phyloP scores from a whole-genome alignment of 2,888 invertebrate genomes.

The Lepidochrysops patricia region DNA sequence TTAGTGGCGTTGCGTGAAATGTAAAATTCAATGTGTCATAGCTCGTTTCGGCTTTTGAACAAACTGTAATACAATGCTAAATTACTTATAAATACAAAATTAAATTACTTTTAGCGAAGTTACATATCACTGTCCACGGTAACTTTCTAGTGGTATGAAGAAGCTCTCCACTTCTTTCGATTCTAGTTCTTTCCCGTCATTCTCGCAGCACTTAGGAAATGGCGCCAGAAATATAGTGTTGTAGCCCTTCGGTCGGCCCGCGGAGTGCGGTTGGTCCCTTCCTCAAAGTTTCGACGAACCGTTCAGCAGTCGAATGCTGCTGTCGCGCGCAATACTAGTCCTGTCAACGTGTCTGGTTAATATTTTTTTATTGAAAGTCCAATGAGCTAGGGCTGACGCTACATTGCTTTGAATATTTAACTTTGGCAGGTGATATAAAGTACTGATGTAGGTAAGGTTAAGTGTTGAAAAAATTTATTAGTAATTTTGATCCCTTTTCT shows the following conservation, averaged over 20 bases:
- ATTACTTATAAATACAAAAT: background rate
- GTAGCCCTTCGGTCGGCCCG: constrained; percentile 46
- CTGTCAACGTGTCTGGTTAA: constrained; percentile 29
- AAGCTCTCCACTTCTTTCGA: constrained; percentile 49
- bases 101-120: background rate
- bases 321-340: constrained; percentile 58
- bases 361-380: no score
- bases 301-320: constrained; percentile 58
- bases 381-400: no score
- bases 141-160: constrained; percentile 41
- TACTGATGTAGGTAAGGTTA: no score
- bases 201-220: constrained; percentile 61
- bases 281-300: constrained; percentile 67
- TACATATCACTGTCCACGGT: constrained; percentile 20
- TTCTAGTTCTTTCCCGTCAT: constrained; percentile 39
- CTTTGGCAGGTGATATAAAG: no score
- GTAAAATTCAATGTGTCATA: no score
- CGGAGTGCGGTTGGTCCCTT: constrained; percentile 34
- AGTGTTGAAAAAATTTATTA: no score
- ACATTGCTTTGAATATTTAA: no score
- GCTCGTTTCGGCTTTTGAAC: no score
- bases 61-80: no score
- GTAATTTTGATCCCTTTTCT: no score
- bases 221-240: constrained; percentile 53
- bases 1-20: no score